These are phyloP conservation scores for Macroglossus sobrinus DNA, from an alignment of 2,113 vertebrate genomes.

Conservation along the genomic window DNA sequence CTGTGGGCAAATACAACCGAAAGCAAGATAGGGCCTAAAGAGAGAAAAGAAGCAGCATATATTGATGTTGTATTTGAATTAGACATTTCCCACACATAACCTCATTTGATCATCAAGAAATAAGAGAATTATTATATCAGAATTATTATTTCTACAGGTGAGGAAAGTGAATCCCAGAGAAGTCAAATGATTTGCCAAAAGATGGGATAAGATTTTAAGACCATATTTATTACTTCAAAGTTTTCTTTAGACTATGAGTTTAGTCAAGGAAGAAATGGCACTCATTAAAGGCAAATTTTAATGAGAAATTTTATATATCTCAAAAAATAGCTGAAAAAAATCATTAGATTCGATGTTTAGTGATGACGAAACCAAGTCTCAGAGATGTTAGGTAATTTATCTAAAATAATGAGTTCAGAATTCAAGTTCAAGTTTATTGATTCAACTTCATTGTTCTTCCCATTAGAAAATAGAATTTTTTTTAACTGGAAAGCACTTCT, in stretches of 20 bases:
- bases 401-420: background rate
- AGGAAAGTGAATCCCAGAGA: background rate
- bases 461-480: background rate
- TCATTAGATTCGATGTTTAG: background rate
- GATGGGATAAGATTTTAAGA: background rate
- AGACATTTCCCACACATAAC: background rate
- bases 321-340: background rate
- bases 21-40: background rate
- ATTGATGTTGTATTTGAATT: background rate
- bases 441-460: background rate
- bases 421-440: background rate
- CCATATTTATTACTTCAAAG: background rate
- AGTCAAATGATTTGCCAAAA: background rate
- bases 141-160: background rate
- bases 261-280: background rate
- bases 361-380: background rate
- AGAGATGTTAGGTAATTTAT: background rate
- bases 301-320: background rate
- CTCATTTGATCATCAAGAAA: background rate
- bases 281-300: background rate
- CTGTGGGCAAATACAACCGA: background rate
- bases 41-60: background rate
- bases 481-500: background rate
- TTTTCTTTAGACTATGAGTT: background rate
- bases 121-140: background rate